A percentile compares a stretch with the other conserved stretches of the same genome.
These are phyloP conservation scores for Ophioninae sp. DNA, from an alignment of 2,888 invertebrate species.

Conservation along the genomic window DNA sequence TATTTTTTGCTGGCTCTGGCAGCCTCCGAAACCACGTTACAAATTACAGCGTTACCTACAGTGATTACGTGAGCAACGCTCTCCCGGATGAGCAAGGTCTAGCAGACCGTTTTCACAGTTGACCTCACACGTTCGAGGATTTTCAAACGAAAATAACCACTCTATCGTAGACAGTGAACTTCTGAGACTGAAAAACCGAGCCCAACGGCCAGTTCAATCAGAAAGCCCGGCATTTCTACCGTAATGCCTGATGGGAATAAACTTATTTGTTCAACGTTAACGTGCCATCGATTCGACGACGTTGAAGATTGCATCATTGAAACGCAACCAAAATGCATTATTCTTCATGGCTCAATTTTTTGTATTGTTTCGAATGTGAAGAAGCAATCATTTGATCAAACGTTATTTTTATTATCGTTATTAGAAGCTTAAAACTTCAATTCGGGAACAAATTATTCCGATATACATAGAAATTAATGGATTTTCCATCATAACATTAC, in stretches of 20 bases:
- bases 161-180: constrained; percentile 54
- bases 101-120: constrained; percentile 42
- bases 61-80: constrained; percentile 63
- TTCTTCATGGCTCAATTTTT: too few species aligned
- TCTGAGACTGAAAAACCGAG: constrained; percentile 16
- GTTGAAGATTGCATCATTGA: too few species aligned
- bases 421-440: too few species aligned
- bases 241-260: background rate
- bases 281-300: background rate
- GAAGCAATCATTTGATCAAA: too few species aligned
- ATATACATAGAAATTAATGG: too few species aligned
- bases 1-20: constrained; percentile 64
- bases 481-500: too few species aligned
- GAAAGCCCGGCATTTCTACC: background rate
- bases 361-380: too few species aligned
- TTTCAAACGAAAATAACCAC: constrained; percentile 57
- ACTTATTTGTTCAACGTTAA: background rate
- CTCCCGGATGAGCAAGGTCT: constrained; percentile 49
- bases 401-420: too few species aligned
- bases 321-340: too few species aligned
- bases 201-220: constrained; percentile 21
- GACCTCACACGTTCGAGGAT: constrained; percentile 56
- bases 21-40: constrained; percentile 69
- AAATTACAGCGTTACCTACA: constrained; percentile 67
- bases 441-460: too few species aligned